Evolutionary conservation across 2,888 invertebrate species (phyloP).

Genomic region (Leptopilina syphax): DNA sequence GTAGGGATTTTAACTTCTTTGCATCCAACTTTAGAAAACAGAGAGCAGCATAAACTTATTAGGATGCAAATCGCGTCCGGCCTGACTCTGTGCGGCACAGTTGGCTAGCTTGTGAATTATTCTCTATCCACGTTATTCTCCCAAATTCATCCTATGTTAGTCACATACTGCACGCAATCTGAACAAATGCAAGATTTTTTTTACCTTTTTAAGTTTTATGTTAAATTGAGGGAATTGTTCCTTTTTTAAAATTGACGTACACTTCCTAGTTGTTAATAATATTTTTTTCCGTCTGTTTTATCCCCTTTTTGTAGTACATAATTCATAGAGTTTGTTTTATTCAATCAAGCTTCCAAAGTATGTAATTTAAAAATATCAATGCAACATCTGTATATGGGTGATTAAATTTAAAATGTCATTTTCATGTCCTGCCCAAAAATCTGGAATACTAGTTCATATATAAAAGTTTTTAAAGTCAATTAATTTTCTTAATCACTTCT

Average conservation of each 20-base stretch:
- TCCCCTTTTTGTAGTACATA: too few species aligned
- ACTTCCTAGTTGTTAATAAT: not conserved
- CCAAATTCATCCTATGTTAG: slow-evolving; percentile 16
- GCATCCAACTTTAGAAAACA: not conserved
- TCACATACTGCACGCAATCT: slow-evolving; percentile 23
- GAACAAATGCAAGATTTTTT: not conserved
- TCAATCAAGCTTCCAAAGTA: too few species aligned
- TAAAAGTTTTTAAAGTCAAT: too few species aligned
- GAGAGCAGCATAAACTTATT: slow-evolving; percentile 59
- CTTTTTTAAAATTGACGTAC: not conserved
- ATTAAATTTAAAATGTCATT: too few species aligned
- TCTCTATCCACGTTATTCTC: slow-evolving; percentile 33
- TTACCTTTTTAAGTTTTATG: not conserved
- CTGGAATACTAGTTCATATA: too few species aligned
- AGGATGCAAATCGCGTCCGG: slow-evolving; percentile 62
- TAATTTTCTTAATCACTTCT: too few species aligned
- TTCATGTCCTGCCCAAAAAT: too few species aligned
- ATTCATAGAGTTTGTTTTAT: too few species aligned
- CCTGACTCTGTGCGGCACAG: slow-evolving; percentile 35
- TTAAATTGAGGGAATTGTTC: not conserved
- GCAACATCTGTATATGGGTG: too few species aligned
- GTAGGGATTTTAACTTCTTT: slow-evolving; percentile 2
- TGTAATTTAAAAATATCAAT: too few species aligned
- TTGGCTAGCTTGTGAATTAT: slow-evolving; percentile 33
- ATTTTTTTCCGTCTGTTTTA: not conserved